Base-by-base conservation (phyloP, 2,113 vertebrate genomes). In the Anarrhichthys ocellatus region DNA sequence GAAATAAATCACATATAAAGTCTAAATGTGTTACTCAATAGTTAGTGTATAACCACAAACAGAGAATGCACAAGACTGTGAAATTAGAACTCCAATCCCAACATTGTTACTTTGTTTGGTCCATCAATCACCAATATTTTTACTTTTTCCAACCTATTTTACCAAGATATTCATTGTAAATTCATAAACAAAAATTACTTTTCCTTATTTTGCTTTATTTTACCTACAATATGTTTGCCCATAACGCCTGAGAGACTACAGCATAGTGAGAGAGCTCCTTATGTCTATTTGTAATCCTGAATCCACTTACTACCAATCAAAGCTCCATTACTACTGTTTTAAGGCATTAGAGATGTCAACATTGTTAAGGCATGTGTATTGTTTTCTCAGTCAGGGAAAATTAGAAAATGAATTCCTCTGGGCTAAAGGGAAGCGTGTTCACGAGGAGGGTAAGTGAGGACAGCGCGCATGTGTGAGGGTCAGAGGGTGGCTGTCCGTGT, bases 401-500 rank as follows among this genome's bases (percentile, higher is more conserved):
- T 95, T 95, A 95, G 92, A 94, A 93, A 94, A 94, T 93, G 80
- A 94, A 95, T 94, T 95, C 94, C 94, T 95, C 87, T 92, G 90
- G 91, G 92, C 73, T 96, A 95, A 95, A 96, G 96, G 95, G 96
- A 96, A 87, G 96, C 95, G 95, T 95, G 94, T 95, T 95, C 88
- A 64, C 24, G n/a, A 85, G 81, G 80, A 68, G 81, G 62, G 84
- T 58, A 64, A 75, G 80, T 56, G 80, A 88, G 87, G 82, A 82
- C 38, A 24, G 84, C 11, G 59, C 38, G 85, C 80, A 81, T 88
- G 87, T 85, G 85, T 73, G 63, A 63, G 80, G 86, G 85, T 92
- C 84, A 88, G 61, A 73, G 80, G 83, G 91, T 87, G 83, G 87
- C 84, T 86, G 91, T 89, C 91, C 95, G 95, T 81, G 80, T 78